A percentile compares a stretch with the other conserved stretches of the same genome.
Evolutionary conservation across 2,888 invertebrate genomes (phyloP).

Genomic region (Eustalomyia histrio): DNA sequence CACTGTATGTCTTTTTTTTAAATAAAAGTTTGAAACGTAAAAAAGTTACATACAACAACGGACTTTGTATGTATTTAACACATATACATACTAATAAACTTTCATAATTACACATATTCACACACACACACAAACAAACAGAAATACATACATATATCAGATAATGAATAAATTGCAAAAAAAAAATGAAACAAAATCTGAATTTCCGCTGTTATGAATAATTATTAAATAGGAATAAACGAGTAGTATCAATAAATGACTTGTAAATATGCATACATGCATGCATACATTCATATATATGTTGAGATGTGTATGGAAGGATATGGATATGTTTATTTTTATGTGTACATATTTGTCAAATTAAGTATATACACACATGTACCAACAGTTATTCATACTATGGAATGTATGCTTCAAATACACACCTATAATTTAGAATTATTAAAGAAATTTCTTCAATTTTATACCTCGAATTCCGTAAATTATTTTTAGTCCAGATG

Average conservation of each 20-base stretch:
- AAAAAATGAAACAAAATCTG: neutral
- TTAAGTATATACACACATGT: neutral
- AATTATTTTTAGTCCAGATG: too few species aligned
- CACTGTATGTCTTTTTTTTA: too few species aligned
- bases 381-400: neutral
- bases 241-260: conserved; percentile 13
- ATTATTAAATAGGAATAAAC: conserved; percentile 49
- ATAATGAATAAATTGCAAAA: neutral
- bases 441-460: too few species aligned
- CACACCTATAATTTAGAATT: too few species aligned
- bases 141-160: neutral
- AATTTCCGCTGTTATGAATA: conserved; percentile 52
- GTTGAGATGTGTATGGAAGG: conserved; percentile 1
- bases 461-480: too few species aligned
- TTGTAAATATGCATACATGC: conserved; percentile 1
- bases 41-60: too few species aligned
- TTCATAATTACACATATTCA: neutral
- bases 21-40: too few species aligned
- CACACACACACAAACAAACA: neutral
- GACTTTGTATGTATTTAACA: neutral
- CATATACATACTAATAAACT: neutral
- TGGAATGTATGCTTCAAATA: neutral
- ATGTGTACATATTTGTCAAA: neutral
- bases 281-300: too few species aligned
- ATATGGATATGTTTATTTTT: conserved; percentile 16